These are phyloP conservation scores for Podarcis lilfordi DNA, from an alignment of 2,797 vertebrate species.

Conservation along the genomic window DNA sequence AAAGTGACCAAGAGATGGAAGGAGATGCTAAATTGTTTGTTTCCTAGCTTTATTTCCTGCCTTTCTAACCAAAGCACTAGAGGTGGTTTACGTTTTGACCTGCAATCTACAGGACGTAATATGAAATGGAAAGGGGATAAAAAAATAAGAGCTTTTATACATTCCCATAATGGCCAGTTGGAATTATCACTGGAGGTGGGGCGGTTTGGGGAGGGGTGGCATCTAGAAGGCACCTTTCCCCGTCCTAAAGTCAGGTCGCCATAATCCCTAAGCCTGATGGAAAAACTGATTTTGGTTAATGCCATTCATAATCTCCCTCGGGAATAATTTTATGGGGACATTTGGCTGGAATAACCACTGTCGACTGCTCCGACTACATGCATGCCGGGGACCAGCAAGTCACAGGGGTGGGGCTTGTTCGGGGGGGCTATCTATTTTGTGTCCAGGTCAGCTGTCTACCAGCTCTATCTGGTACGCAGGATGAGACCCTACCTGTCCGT, in stretches of 20 bases:
- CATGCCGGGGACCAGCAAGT: not conserved
- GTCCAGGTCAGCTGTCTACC: no score
- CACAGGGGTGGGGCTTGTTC: not conserved
- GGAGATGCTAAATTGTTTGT: not conserved
- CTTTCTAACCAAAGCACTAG: not conserved
- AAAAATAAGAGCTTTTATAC: not conserved
- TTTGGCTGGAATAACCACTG: not conserved
- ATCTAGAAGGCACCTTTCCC: not conserved
- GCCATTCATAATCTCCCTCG: not conserved
- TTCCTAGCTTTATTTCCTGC: not conserved
- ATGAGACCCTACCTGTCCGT: no score
- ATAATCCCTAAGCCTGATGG: no score
- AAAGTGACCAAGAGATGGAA: not conserved
- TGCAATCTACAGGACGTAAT: not conserved
- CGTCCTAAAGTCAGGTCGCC: not conserved
- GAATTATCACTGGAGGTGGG: not conserved
- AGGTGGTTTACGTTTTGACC: not conserved
- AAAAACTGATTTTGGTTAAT: not conserved
- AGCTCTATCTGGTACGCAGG: no score
- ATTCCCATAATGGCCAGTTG: not conserved
- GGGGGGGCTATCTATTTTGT: not conserved
- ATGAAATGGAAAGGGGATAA: not conserved
- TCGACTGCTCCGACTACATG: not conserved
- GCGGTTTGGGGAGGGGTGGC: not conserved
- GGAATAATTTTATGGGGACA: not conserved